phyloP scores from a whole-genome alignment of 1,140 invertebrate species.

The Scaptomyza hsui region DNA sequence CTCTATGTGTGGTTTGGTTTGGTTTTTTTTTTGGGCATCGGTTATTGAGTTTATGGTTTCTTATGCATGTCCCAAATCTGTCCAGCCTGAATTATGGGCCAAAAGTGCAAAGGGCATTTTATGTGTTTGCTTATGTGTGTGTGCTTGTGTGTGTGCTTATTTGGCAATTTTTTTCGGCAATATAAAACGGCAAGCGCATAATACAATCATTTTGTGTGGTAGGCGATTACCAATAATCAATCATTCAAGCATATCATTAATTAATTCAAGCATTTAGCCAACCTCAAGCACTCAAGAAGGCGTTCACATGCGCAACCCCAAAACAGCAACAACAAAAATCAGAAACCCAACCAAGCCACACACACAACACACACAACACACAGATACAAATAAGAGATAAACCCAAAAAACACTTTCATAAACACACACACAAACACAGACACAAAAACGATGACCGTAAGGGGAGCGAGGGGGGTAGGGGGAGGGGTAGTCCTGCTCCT shows the following conservation, averaged over 20 bases:
- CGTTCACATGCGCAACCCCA: slow-evolving; percentile 24
- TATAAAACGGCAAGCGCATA: slow-evolving; percentile 51
- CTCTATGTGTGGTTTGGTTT: slow-evolving; percentile 1
- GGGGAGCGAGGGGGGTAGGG: not conserved
- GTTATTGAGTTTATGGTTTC: slow-evolving; percentile 60
- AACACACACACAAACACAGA: slow-evolving; percentile 1
- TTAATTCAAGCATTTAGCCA: slow-evolving; percentile 76
- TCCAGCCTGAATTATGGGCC: slow-evolving; percentile 69
- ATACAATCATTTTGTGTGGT: slow-evolving; percentile 66
- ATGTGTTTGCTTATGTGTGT: slow-evolving; percentile 6
- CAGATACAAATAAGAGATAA: slow-evolving; percentile 44
- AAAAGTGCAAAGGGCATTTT: slow-evolving; percentile 64
- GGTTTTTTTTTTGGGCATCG: slow-evolving; percentile 5
- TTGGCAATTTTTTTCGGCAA: slow-evolving; percentile 32
- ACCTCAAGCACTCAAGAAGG: slow-evolving; percentile 53
- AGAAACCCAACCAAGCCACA: slow-evolving; percentile 2
- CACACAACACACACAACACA: slow-evolving; percentile 20
- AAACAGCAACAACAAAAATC: not conserved
- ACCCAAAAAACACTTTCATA: slow-evolving; percentile 30
- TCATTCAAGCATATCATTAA: slow-evolving; percentile 80
- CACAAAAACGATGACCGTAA: not conserved
- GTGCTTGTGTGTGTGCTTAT: slow-evolving; percentile 30
- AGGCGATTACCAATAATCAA: slow-evolving; percentile 64
- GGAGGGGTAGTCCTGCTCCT: slow-evolving; percentile 15
- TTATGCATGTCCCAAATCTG: slow-evolving; percentile 56